Percentiles rank a stretch among this genome's conserved stretches.
Conservation (phyloP, 2,113 vertebrate genomes). For the Pituophis catenifer region DNA sequence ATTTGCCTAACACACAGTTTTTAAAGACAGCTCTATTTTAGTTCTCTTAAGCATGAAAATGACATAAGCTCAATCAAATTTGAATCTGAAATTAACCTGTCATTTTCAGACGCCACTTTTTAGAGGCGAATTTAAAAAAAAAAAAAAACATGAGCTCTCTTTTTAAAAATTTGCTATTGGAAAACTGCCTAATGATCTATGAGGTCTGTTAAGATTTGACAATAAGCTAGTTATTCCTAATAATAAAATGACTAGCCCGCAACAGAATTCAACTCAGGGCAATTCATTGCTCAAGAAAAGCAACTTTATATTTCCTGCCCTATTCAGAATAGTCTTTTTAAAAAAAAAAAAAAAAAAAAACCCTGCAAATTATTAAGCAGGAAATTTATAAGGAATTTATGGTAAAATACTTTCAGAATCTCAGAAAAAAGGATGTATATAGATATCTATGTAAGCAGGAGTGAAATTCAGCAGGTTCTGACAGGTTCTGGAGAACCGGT, state of each 20-base stretch:
- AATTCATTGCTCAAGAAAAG: slow-evolving; percentile 20
- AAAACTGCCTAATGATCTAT: slow-evolving; percentile 41
- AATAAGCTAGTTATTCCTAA: neutral
- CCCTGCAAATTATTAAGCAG: neutral
- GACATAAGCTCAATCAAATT: slow-evolving; percentile 74
- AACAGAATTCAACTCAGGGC: slow-evolving; percentile 30
- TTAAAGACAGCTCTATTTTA: slow-evolving; percentile 79
- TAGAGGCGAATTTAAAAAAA: slow-evolving; percentile 31
- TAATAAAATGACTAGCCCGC: slow-evolving; percentile 15
- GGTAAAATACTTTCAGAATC: neutral
- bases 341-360: neutral
- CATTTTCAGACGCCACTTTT: slow-evolving; percentile 67
- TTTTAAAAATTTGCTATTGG: slow-evolving; percentile 42
- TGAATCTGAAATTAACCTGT: slow-evolving; percentile 77
- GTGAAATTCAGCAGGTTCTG: too few relatives aligned
- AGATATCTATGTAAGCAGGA: neutral
- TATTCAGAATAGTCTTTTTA: neutral
- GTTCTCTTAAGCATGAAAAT: slow-evolving; percentile 75
- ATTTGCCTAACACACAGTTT: slow-evolving; percentile 73
- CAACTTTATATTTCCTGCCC: neutral
- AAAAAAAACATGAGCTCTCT: slow-evolving; percentile 29
- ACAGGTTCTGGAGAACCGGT: too few relatives aligned
- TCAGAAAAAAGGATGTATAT: neutral
- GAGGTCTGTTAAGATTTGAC: neutral
- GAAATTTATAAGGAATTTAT: neutral